Conservation (phyloP, 1,140 invertebrate genomes). For the Anastatus disparis region DNA sequence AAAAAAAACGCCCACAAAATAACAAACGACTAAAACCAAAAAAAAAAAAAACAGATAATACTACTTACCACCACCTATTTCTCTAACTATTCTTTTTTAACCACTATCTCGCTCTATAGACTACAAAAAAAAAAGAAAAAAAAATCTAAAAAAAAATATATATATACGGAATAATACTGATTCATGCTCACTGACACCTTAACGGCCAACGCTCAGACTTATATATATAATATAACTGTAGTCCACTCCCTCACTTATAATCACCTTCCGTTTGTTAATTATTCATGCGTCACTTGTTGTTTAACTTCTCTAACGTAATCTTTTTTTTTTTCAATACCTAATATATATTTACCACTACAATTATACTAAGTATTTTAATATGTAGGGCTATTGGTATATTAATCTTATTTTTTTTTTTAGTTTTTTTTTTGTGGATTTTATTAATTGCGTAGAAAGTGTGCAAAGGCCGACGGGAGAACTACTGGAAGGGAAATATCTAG, state of each 20-base stretch:
- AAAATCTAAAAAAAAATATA: not conserved
- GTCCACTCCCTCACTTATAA: constrained; percentile 45
- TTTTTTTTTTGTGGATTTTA: too few relatives aligned
- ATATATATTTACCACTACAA: constrained; percentile 7
- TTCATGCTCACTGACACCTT: constrained; percentile 58
- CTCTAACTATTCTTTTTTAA: not conserved
- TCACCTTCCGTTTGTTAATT: constrained; percentile 23
- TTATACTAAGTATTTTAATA: too few relatives aligned
- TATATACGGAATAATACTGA: constrained; percentile 42
- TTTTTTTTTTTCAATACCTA: too few relatives aligned
- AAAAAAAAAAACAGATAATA: not conserved
- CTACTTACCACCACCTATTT: not conserved
- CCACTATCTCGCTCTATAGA: not conserved
- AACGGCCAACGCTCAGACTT: constrained; percentile 52
- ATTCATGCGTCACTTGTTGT: constrained; percentile 30
- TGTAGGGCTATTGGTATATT: not conserved
- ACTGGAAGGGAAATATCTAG: too few relatives aligned
- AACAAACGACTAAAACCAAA: constrained; percentile 11
- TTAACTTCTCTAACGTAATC: constrained; percentile 24
- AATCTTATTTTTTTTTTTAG: too few relatives aligned
- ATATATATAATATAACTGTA: constrained; percentile 33
- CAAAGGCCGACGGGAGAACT: constrained; percentile 6
- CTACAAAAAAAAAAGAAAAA: not conserved
- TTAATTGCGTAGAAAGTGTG: not conserved
- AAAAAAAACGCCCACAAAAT: not conserved